These are phyloP conservation scores for Dolichopus griseipennis DNA, from an alignment of 2,888 invertebrate genomes.

Conservation along the genomic window DNA sequence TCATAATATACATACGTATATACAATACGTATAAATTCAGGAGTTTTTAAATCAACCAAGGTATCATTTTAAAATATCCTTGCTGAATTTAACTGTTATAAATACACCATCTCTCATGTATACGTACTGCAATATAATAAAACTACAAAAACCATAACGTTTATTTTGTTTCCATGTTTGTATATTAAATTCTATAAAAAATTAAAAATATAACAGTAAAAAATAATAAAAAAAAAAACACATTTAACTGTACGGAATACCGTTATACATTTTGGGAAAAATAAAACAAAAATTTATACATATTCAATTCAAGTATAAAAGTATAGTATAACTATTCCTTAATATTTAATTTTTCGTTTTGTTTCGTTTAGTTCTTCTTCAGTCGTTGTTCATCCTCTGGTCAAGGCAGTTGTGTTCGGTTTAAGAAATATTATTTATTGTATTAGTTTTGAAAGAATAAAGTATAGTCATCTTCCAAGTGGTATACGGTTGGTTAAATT, in stretches of 20 bases:
- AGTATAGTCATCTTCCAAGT: too few relatives aligned
- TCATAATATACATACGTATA: too few relatives aligned
- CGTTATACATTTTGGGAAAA: background rate
- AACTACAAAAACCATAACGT: too few relatives aligned
- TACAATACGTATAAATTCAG: background rate
- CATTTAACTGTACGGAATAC: background rate
- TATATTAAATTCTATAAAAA: too few relatives aligned
- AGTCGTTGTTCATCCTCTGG: background rate
- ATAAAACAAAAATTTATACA: too few relatives aligned
- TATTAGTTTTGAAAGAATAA: too few relatives aligned
- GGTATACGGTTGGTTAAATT: too few relatives aligned
- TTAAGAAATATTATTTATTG: background rate
- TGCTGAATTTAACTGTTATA: background rate
- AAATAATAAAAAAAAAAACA: background rate
- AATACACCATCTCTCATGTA: background rate
- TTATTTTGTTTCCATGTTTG: too few relatives aligned
- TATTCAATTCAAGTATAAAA: too few relatives aligned
- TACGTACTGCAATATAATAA: background rate
- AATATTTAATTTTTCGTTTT: background rate
- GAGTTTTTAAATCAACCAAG: background rate
- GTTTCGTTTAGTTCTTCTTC: background rate
- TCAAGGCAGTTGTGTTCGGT: background rate
- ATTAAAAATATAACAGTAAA: background rate
- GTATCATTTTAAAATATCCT: background rate
- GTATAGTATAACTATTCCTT: too few relatives aligned